Evolutionary conservation across 1,140 invertebrate species (phyloP), one percentile per base, ranked within the genome.

Genomic region (Globodera rostochiensis): DNA sequence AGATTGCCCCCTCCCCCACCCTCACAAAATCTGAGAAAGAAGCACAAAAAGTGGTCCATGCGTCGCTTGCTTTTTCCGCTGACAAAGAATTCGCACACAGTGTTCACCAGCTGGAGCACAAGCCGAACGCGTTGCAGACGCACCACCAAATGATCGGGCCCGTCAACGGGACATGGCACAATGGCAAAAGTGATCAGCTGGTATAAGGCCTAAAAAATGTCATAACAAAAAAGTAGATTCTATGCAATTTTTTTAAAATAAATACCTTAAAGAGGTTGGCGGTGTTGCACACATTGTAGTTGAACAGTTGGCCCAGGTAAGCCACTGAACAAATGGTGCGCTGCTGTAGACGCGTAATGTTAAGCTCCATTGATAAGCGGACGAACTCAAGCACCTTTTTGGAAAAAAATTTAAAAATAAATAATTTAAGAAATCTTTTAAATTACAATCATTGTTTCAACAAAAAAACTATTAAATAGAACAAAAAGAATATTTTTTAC

Each of bases 381-480:
- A 98, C 96, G 90, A 98, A 95, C 92, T 98, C 97, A 13, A 98
- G 91, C 9, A 98, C 94, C 50, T 94, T 94, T 90, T 98, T 97
- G 0, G 98, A 94, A 1, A 0, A 36, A 1, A 2, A 36, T 36
- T 36, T 36, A 36, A 0, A n/a, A 36, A 36, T 36, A 36, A 36
- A 36, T 3, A 36, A 36, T 36, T 36, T 36, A 36, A 36, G 1
- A 36, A 36, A 36, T 36, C 36, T 36, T 36, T 3, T 36, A 36
- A 36, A 36, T 36, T 36, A 36, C 36, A 36, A 36, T 36, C 36
- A 36, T 36, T 36, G 36, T 36, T 36, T 36, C 36, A 36, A 36
- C 36, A 36, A 53, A 98, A n/a, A 93, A 0, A 95, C 94, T 0
- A 70, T 25, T 66, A 15, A 13, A 21, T 25, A 6, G 67, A 21